These are phyloP conservation scores for Scaptomyza polygonia DNA, from an alignment of 2,888 invertebrate genomes.

Conservation along the genomic window DNA sequence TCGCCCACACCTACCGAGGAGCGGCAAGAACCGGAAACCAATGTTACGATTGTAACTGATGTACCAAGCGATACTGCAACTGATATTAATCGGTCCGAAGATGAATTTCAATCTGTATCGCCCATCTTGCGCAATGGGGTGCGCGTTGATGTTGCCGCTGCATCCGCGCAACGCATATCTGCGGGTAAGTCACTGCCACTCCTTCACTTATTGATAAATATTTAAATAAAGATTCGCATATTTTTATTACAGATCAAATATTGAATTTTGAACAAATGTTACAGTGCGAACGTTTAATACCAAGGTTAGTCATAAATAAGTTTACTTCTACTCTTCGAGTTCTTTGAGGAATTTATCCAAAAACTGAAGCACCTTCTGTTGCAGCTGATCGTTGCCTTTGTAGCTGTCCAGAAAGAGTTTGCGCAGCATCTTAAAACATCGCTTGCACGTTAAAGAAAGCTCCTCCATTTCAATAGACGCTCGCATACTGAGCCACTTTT, in stretches of 20 bases:
- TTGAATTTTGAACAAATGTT: conserved; percentile 75
- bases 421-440: conserved; percentile 65
- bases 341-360: conserved; percentile 47
- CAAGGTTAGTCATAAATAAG: conserved; percentile 60
- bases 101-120: conserved; percentile 63
- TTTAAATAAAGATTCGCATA: background rate
- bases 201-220: background rate
- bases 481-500: conserved; percentile 53
- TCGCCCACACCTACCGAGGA: conserved; percentile 12
- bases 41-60: conserved; percentile 9
- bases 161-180: conserved; percentile 71
- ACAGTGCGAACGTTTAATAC: conserved; percentile 73
- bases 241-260: conserved; percentile 74
- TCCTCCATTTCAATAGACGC: conserved; percentile 56
- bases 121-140: conserved; percentile 76
- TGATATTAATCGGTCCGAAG: conserved; percentile 53
- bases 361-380: conserved; percentile 40
- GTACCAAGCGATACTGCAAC: conserved; percentile 14
- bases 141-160: conserved; percentile 73
- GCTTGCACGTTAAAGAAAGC: conserved; percentile 60
- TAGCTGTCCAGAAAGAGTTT: conserved; percentile 65
- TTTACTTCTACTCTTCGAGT: conserved; percentile 36
- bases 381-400: conserved; percentile 25
- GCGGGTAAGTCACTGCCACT: conserved; percentile 61
- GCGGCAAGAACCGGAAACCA: background rate